phyloP scores from a whole-genome alignment of 30 jellyfish, hydroid and myxozoan genomes.

The Nemopilema nomurai region DNA sequence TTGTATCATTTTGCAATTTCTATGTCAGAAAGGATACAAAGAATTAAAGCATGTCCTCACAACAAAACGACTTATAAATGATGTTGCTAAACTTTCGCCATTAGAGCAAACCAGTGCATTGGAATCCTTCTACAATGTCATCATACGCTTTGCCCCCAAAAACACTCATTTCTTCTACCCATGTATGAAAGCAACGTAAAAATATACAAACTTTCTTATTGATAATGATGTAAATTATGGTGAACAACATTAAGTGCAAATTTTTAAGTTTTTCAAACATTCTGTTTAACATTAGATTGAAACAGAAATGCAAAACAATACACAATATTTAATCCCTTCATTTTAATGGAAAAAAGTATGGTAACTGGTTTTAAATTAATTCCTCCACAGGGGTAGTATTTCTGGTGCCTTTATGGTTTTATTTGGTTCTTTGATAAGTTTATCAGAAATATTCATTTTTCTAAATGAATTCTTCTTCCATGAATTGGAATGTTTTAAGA shows the following conservation, averaged over 20 bases:
- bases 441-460: not conserved
- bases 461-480: not conserved
- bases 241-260: not conserved
- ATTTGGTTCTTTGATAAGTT: not conserved
- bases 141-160: conserved; percentile 19
- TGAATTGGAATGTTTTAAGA: not conserved
- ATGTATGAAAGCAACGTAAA: conserved; percentile 5
- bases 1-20: not conserved
- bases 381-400: not conserved
- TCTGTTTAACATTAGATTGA: not conserved
- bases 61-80: conserved; percentile 3
- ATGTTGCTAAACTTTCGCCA: conserved; percentile 4
- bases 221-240: not conserved
- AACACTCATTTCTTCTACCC: conserved; percentile 4
- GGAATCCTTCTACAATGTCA: conserved; percentile 17
- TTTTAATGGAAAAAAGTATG: not conserved
- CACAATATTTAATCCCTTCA: not conserved
- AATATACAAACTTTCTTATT: not conserved
- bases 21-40: conserved; percentile 2
- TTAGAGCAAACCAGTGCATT: conserved; percentile 16
- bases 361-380: not conserved
- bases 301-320: not conserved
- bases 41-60: conserved; percentile 17
- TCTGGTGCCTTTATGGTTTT: not conserved
- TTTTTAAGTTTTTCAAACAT: not conserved